A percentile compares a stretch with the other conserved stretches of the same genome.
These are phyloP conservation scores for Leptopilina myrica DNA, from an alignment of 2,888 invertebrate species.

Conservation along the genomic window DNA sequence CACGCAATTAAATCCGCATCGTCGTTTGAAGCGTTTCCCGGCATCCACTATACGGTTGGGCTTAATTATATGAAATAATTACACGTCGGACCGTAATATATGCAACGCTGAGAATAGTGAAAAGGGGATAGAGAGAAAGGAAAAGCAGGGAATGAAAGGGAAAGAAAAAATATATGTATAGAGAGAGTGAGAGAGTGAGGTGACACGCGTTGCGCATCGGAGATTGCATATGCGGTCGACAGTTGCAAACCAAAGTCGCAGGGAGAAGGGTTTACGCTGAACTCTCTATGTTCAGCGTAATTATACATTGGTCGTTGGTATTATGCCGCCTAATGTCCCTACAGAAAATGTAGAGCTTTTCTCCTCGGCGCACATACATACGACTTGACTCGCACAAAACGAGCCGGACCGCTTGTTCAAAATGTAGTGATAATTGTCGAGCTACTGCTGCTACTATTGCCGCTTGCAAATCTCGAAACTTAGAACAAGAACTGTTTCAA, in stretches of 20 bases:
- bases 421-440: constrained; percentile 42
- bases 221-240: constrained; percentile 61
- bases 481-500: constrained; percentile 52
- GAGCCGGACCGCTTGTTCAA: not conserved
- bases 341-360: constrained; percentile 46
- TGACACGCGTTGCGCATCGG: constrained; percentile 59
- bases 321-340: constrained; percentile 38
- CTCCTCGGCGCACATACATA: not conserved
- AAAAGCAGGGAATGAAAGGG: not conserved
- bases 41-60: constrained; percentile 45
- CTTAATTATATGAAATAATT: constrained; percentile 71
- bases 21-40: constrained; percentile 40
- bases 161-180: not conserved
- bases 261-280: no score
- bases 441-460: not conserved
- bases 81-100: constrained; percentile 60
- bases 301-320: constrained; percentile 51
- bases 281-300: constrained; percentile 55
- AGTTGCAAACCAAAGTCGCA: constrained; percentile 43
- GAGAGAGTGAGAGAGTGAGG: constrained; percentile 37
- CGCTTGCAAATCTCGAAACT: constrained; percentile 33
- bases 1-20: constrained; percentile 44
- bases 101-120: constrained; percentile 37
- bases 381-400: not conserved
- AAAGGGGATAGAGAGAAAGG: constrained; percentile 41